Evolutionary conservation across 2,113 vertebrate species (phyloP), one percentile per base, ranked within the genome.

Genomic region (Phaethon lepturus): DNA sequence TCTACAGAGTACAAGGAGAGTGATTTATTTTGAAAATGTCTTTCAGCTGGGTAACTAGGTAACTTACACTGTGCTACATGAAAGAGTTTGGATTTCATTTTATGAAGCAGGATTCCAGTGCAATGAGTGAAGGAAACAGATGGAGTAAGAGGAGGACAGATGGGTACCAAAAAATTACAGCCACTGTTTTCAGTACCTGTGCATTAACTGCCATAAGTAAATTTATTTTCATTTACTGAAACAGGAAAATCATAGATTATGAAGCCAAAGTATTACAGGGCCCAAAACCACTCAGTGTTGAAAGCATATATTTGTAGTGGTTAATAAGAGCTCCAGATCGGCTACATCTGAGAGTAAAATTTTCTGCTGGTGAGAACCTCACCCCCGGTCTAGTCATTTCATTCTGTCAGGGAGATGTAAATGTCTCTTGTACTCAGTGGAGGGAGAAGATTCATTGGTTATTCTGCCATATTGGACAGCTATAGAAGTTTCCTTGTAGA

Each of bases 111-210:
- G 76, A 97, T 97, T 98, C 96, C 97, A 81, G 62, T 29, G 85
- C 59, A 52, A 49, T 98, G 98, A 98, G 97, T 98, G 98, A 98
- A 98, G 96, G 98, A 96, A 97, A 97, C 96, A 98, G 97, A 97
- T 98, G 98, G 97, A 85, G 55, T 89, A 95, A 86, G 44, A 77
- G 86, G 20, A 96, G 85, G 85, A 97, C 95, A 89, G 69, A 89
- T 92, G 95, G 87, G 85, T 95, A 74, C n/a, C 77, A 87, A 91
- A 93, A 87, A 92, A 69, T 69, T 91, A 64, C 56, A 90, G 90
- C 55, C 84, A 84, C 71, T 0, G 0, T 90, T 96, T 96, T 66
- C 63, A 87, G 62, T 96, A 86, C 72, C 71, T 97, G 90, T 78
- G n/a, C 50, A 75, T 95, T 86, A 97, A 81, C 85, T 95, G 66